Percentiles rank a stretch among this genome's conserved stretches.
Conservation (phyloP, 2,797 vertebrate genomes). For the Parambassis ranga region DNA sequence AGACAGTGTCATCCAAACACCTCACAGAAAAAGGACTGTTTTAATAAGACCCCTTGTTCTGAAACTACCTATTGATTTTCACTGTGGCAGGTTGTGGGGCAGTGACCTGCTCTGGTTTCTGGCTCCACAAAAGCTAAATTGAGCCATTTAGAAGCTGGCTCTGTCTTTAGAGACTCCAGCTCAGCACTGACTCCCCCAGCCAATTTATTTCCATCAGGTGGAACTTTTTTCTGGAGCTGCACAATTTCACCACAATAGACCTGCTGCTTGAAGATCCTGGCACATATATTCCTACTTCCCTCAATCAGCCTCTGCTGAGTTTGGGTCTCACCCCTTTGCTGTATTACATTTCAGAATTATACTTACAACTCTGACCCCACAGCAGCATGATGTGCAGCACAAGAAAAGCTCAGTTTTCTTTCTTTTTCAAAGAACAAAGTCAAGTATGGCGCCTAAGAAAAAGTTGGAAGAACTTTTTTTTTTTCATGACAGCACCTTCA, state of each 20-base stretch:
- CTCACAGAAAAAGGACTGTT: constrained; percentile 68
- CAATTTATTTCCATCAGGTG: constrained; percentile 78
- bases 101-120: constrained; percentile 70
- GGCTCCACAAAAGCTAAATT: constrained; percentile 79
- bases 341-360: constrained; percentile 36
- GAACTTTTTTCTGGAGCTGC: constrained; percentile 64
- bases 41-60: constrained; percentile 82
- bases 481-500: background rate
- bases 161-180: constrained; percentile 68
- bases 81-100: constrained; percentile 67
- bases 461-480: background rate
- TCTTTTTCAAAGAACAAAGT: constrained; percentile 2
- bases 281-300: constrained; percentile 48
- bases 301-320: constrained; percentile 24
- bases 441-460: background rate
- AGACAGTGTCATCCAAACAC: constrained; percentile 72
- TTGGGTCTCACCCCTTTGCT: constrained; percentile 29
- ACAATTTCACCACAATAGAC: constrained; percentile 55
- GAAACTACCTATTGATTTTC: constrained; percentile 86
- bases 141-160: constrained; percentile 80
- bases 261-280: constrained; percentile 36
- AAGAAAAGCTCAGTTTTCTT: background rate
- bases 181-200: constrained; percentile 57
- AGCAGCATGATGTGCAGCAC: background rate
- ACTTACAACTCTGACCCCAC: constrained; percentile 30